Percentiles rank a stretch among this genome's conserved stretches.
phyloP scores from a whole-genome alignment of 1,140 invertebrate species.

The Intoshia linei region DNA sequence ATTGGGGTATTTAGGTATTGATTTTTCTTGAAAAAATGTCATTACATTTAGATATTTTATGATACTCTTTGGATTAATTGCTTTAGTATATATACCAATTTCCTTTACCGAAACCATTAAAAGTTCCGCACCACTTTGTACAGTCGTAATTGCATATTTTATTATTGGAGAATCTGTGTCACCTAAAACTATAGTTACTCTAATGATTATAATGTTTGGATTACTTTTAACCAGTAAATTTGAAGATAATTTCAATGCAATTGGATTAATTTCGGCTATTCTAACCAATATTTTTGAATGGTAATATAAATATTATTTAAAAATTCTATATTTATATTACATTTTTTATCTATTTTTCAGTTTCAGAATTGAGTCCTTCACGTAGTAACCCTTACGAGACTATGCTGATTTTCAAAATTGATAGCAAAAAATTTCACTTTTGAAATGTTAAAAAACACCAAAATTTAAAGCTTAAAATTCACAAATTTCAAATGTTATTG shows the following conservation, averaged over 20 bases:
- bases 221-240: conserved; percentile 44
- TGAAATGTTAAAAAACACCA: no score
- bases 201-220: conserved; percentile 49
- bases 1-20: no score
- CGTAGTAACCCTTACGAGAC: no score
- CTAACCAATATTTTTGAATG: conserved; percentile 49
- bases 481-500: no score
- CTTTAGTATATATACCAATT: conserved; percentile 46
- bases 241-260: conserved; percentile 42
- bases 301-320: no score
- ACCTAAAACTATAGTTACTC: conserved; percentile 37
- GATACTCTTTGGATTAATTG: conserved; percentile 36
- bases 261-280: conserved; percentile 42
- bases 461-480: no score
- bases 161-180: conserved; percentile 34
- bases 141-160: conserved; percentile 38
- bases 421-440: no score
- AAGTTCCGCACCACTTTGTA: conserved; percentile 47
- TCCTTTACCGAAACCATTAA: conserved; percentile 56
- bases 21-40: no score
- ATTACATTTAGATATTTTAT: conserved; percentile 33
- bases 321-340: no score
- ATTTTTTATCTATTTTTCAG: no score
- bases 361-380: no score
- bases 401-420: no score